A percentile compares a stretch with the other conserved stretches of the same genome.
Conservation (phyloP, 2,888 invertebrate genomes). For the Lamellibrachia columna region DNA sequence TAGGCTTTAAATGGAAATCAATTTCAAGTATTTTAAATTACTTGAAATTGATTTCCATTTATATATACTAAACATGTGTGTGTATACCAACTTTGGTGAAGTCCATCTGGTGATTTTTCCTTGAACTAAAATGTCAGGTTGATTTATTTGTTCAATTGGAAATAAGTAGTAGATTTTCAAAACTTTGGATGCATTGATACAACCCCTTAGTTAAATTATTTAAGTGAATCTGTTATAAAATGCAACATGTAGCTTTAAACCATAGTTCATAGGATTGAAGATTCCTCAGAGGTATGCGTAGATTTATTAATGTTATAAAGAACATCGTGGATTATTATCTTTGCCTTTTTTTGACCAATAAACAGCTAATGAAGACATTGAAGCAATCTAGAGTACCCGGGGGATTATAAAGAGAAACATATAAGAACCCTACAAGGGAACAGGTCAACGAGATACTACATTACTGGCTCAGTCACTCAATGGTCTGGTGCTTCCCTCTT, state of each 20-base stretch:
- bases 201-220: background rate
- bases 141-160: too few relatives aligned
- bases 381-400: background rate
- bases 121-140: too few relatives aligned
- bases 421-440: background rate
- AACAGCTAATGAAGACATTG: background rate
- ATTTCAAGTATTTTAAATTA: background rate
- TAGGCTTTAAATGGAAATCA: background rate
- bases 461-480: too few relatives aligned
- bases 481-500: too few relatives aligned
- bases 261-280: background rate
- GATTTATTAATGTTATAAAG: background rate
- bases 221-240: background rate
- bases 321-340: background rate
- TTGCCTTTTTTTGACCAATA: background rate
- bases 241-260: background rate
- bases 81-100: too few relatives aligned
- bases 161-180: too few relatives aligned
- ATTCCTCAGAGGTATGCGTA: too few relatives aligned
- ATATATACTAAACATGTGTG: too few relatives aligned
- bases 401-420: background rate
- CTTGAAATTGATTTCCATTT: background rate
- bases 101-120: too few relatives aligned
- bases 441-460: background rate
- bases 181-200: background rate